These are phyloP conservation scores for Lordiphosa collinella DNA, from an alignment of 1,140 invertebrate species.

Conservation along the genomic window DNA sequence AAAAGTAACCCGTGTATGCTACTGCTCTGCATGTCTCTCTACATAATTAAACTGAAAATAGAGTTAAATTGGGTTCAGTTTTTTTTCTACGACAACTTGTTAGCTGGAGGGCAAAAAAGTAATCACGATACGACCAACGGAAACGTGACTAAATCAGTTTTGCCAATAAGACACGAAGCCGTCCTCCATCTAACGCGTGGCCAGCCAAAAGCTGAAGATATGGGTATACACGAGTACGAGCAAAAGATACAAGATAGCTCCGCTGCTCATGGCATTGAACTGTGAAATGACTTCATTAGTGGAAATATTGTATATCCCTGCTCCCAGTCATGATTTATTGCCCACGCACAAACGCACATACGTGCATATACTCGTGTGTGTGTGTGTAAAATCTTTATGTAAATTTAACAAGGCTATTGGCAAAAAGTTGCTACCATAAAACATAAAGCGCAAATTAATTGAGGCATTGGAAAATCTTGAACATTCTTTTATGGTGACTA, in stretches of 20 bases:
- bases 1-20: not conserved
- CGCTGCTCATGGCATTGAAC: conserved; percentile 56
- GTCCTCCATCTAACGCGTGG: conserved; percentile 32
- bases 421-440: conserved; percentile 57
- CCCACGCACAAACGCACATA: conserved; percentile 17
- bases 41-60: not conserved
- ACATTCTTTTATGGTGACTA: conserved; percentile 24
- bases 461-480: conserved; percentile 53
- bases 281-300: conserved; percentile 78
- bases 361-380: not conserved
- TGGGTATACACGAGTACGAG: conserved; percentile 1
- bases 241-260: conserved; percentile 37
- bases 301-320: conserved; percentile 52
- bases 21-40: too few relatives aligned
- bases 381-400: conserved; percentile 38
- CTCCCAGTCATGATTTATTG: conserved; percentile 55
- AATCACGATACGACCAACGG: conserved; percentile 51
- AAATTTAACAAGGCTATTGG: conserved; percentile 62
- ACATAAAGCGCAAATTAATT: conserved; percentile 76
- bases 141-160: conserved; percentile 77
- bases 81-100: conserved; percentile 37
- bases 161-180: conserved; percentile 69
- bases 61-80: not conserved
- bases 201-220: conserved; percentile 64
- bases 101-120: conserved; percentile 33